Evolutionary conservation across 2,113 vertebrate genomes (phyloP).

Genomic region (Sander lucioperca): DNA sequence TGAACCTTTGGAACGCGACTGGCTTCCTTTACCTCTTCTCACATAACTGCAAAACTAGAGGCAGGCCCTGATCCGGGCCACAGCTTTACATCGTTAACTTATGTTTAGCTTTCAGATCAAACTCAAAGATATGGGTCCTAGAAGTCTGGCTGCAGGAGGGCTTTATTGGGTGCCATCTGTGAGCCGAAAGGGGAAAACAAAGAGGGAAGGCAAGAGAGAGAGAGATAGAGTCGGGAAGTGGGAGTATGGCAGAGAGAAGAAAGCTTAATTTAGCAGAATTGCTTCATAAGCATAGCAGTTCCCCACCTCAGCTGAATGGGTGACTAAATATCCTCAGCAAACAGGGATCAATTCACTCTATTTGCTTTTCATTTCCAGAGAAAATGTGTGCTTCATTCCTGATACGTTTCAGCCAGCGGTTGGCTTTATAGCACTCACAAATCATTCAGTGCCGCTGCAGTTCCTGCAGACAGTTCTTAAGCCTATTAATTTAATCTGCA

Average conservation of each 20-base stretch:
- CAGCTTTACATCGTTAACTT: slow-evolving; percentile 8
- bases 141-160: neutral
- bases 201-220: neutral
- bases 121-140: neutral
- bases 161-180: slow-evolving; percentile 8
- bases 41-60: neutral
- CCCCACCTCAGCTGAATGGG: slow-evolving; percentile 16
- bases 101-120: slow-evolving; percentile 14
- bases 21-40: neutral
- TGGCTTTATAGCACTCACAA: neutral
- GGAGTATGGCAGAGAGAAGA: slow-evolving; percentile 1
- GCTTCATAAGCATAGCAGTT: slow-evolving; percentile 25
- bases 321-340: slow-evolving; percentile 40
- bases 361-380: slow-evolving; percentile 44
- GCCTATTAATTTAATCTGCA: slow-evolving; percentile 43
- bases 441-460: slow-evolving; percentile 6
- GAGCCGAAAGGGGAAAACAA: slow-evolving; percentile 1
- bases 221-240: neutral
- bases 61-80: neutral
- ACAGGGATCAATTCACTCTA: slow-evolving; percentile 39
- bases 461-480: slow-evolving; percentile 18
- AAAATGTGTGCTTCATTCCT: slow-evolving; percentile 30
- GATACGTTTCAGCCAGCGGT: neutral
- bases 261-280: neutral
- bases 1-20: neutral